These are phyloP conservation scores for Watsonalla binaria DNA, from an alignment of 2,888 invertebrate species.

Conservation along the genomic window DNA sequence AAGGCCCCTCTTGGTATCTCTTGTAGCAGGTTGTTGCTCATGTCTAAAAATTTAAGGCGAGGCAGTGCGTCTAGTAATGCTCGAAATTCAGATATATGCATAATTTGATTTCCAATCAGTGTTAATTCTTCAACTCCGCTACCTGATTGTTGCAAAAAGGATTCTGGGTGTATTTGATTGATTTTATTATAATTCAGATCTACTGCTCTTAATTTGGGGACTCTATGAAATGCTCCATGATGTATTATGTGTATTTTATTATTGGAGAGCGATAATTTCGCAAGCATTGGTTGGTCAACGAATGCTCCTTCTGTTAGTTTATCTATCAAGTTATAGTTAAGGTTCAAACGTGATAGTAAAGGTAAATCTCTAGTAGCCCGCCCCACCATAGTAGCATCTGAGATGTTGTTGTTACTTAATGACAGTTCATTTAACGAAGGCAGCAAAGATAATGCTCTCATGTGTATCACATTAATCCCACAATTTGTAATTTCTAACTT, in stretches of 20 bases:
- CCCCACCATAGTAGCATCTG: conserved; percentile 90
- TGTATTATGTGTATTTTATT: conserved; percentile 87
- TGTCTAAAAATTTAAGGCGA: conserved; percentile 86
- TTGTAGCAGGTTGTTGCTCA: conserved; percentile 87
- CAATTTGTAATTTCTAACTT: conserved; percentile 87
- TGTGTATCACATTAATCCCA: conserved; percentile 87
- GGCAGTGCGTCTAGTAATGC: conserved; percentile 88
- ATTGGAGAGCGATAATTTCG: conserved; percentile 82
- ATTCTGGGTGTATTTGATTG: conserved; percentile 88
- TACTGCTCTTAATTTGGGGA: conserved; percentile 84
- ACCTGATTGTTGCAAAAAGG: conserved; percentile 86
- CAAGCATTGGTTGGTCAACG: conserved; percentile 85
- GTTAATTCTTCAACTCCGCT: conserved; percentile 88
- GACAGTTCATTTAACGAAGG: conserved; percentile 85
- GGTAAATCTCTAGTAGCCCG: conserved; percentile 86
- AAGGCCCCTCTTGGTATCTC: conserved; percentile 88
- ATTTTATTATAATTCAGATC: conserved; percentile 88
- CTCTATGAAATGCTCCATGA: conserved; percentile 89
- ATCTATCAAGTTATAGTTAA: conserved; percentile 85
- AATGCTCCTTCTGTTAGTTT: conserved; percentile 87
- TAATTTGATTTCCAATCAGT: conserved; percentile 86
- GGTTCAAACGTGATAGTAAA: conserved; percentile 82
- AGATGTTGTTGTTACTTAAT: conserved; percentile 84
- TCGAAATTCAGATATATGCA: conserved; percentile 85
- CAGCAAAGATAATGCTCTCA: conserved; percentile 84